Evolutionary conservation across 1,140 invertebrate genomes (phyloP), one percentile per base, ranked within the genome.

Genomic region (Drosophila lowei): DNA sequence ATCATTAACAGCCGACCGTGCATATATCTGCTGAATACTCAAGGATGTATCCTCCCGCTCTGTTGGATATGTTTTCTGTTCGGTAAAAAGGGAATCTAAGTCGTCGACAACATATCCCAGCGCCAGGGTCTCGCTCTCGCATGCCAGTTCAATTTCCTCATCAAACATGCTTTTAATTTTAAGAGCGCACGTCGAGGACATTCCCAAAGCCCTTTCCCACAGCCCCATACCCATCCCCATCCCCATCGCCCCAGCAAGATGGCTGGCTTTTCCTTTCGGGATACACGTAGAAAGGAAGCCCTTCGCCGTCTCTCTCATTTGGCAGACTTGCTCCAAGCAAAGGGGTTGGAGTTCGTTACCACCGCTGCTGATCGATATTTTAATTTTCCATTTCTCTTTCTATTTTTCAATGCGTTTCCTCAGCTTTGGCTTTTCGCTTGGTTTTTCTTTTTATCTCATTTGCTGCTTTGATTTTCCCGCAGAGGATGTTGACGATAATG

Each of bases 281-380:
- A 79, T 67, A 38, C 34, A 13, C 34, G 34, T 38, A 41, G 47
- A 48, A 61, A 21, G 46, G 64, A 78, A 74, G 61, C 74, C 75
- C 64, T 67, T 81, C 75, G 64, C 46, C 57, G 81, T 63, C 60
- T 58, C 57, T 62, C 73, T 74, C 74, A 83, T 78, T 74, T 74
- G 57, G 41, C 44, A 68, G 56, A 25, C 8, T 42, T 21, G 43
- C 50, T 68, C 50, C 62, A 28, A 56, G 25, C 13, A 52, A 86
- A 88, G 79, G 83, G 83, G 83, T 86, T 81, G 66, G 78, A 88
- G 78, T 83, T 88, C 83, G 78, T 88, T 88, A 83, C 83, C 78
- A 75, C 55, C 72, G 66, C 70, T 71, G 52, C 67, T 86, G 81
- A 88, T 88, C 83, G 83, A 88, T 88, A 88, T 88, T 88, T 88